Base-by-base conservation (phyloP, 1,140 invertebrate genomes). In the Caerostris darwini region DNA sequence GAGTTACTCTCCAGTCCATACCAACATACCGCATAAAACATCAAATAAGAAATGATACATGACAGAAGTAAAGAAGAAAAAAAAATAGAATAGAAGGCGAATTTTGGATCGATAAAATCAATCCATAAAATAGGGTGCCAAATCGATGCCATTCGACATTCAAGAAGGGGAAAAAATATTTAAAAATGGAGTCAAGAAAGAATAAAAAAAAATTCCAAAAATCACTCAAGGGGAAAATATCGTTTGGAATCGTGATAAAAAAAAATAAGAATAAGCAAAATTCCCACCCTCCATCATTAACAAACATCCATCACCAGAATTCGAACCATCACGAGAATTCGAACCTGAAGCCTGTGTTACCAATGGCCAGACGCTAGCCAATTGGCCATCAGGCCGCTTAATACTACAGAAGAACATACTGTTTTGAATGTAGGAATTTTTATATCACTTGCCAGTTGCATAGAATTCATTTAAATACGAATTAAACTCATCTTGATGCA, bases 91-190 rank as follows among this genome's bases (percentile, higher is more conserved):
- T 34, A 34, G 34, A 34, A 34, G 34, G 34, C 34, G 34, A 34
- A 34, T 61, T 50, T 12, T 17, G 3, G 85, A 87, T 87, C 85
- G 85, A 87, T 87, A 50, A 50, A 7, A 87, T 61, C 85, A 61
- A 87, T 87, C 85, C 19, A 61, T 59, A 87, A 87, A 87, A 59
- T 50, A 87, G 6, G 57, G 58, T 87, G 58, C 58, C 85, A 58
- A 64, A 87, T 87, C 85, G 85, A 87, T 53, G 85, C 57, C 58
- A 59, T 87, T 34, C n/a, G 58, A 87, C 58, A 34, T 59, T 19
- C 12, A 64, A 34, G 50, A 53, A 77, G 50, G 14, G 34, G 10
- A 3, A 8, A 14, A 19, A 19, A n/a, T 77, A 59, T 8, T 34
- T 59, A 61, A 87, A 34, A 34, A 34, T 34, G 34, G 34, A 34